Base-by-base conservation (phyloP, 1,140 invertebrate genomes). In the Micrasema longulum region DNA sequence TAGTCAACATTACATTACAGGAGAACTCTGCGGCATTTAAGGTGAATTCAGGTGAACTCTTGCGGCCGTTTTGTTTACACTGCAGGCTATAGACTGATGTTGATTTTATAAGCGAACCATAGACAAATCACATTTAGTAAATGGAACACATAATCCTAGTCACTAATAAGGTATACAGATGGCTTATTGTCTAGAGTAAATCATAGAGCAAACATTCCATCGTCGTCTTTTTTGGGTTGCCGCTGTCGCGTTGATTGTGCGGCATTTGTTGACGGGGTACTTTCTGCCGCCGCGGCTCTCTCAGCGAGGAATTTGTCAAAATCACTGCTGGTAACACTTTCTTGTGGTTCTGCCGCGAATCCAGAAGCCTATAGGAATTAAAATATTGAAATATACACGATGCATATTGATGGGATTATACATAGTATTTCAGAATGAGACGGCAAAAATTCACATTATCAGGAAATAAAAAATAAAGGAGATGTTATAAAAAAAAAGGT, bases 261-360 rank as follows among this genome's bases (percentile, higher is more conserved):
- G 68, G 75, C 52, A 45, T 16, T 67, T 71, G 76, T 66, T 14
- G 69, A 69, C 10, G 78, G 75, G 18, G 73, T 79, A 9, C 76
- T 75, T 65, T 94, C 92, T 55, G 92, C 93, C 10, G 92, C 94
- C 14, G 93, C 92, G 20, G 95, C 95, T 76, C 96, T 85, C 80
- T 96, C 94, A 0, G 93, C 93, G 26, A 97, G 86, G 83, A 97
- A 98, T 78, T 92, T 89, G 79, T 97, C 95, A 85, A 98, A 98
- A 82, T 97, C 95, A 75, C 93, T 93, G 75, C 92, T 94, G 12
- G 93, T 95, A 22, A 94, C 83, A 7, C 92, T 92, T 78, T 92
- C 91, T 78, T 91, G 89, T 7, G 76, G 64, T 62, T 77, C 77
- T 47, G 72, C 64, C 48, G 65, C 73, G 71, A 72, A 75, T 22